Conservation (phyloP, 1,140 invertebrate species). For the Neodiprion pinetum region DNA sequence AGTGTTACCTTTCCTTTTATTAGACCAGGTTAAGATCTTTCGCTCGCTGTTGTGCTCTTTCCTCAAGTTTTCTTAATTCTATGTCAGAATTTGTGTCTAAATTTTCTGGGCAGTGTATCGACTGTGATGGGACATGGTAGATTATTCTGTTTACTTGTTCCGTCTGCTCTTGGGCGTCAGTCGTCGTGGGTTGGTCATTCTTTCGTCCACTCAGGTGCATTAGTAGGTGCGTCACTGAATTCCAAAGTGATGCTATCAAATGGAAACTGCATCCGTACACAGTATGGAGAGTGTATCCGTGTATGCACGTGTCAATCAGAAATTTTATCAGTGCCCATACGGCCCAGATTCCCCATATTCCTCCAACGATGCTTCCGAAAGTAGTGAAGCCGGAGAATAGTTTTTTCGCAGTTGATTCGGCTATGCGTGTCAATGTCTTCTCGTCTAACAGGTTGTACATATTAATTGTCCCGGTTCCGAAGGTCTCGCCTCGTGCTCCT, state of each 20-base stretch:
- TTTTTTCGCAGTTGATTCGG: neutral
- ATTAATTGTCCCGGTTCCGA: neutral
- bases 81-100: no score
- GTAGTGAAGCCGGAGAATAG: slow-evolving; percentile 3
- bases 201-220: neutral
- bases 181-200: no score
- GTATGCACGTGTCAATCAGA: neutral
- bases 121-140: no score
- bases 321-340: neutral
- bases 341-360: neutral
- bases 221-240: neutral
- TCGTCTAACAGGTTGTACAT: slow-evolving; percentile 11
- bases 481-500: neutral
- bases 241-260: slow-evolving; percentile 9
- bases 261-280: neutral
- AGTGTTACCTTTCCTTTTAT: no score
- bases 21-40: no score
- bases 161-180: no score
- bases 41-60: no score
- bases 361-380: neutral
- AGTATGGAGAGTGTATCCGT: neutral
- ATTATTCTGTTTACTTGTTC: no score
- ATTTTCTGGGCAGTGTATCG: no score
- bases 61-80: no score
- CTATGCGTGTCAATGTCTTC: neutral